Evolutionary conservation across 2,797 vertebrate species (phyloP), one percentile per base, ranked within the genome.

Genomic region (Fringilla coelebs): DNA sequence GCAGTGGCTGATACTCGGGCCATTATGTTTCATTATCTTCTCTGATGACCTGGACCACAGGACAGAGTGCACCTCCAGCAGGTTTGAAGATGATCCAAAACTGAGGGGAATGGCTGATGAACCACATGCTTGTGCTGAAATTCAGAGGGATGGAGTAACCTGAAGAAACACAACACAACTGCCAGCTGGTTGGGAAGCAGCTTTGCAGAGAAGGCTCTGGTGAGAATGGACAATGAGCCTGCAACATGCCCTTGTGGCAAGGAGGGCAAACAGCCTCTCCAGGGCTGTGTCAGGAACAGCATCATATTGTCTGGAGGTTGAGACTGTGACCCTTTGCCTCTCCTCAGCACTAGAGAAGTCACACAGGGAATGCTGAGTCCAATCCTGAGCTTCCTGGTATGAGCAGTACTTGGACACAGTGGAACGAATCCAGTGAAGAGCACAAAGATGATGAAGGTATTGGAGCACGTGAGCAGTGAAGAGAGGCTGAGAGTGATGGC

Each of bases 171-270:
- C 54, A 82, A 79, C 19, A 68, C 54, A 45, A 6, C n/a, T 29
- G 19, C 26, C 2, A 4, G 20, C 15, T 31, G 49, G 7, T 2
- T 86, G 38, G 16, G 40, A 77, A 74, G 57, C n/a, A 77, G 20
- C 8, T 84, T 60, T 65, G 26, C 32, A 68, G 65, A 63, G 68
- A 62, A 83, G 41, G 7, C 28, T 9, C 12, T 21, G 20, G 13
- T 0, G 1, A 7, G 0, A 51, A 26, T 8, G 17, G 38, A 60
- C 8, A 13, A 36, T 11, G 18, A 77, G 34, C 28, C 48, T 45
- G 13, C 19, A 76, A 70, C 3, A 6, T 16, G 12, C 7, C 28
- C 38, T 45, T 43, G 16, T 2, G 3, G 17, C 38, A 82, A 76
- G 34, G 25, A 77, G 12, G 13, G 29, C 9, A 32, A 74, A 67